Evolutionary conservation across 2,797 vertebrate species (phyloP).

Genomic region (Ptychadena robeensis): DNA sequence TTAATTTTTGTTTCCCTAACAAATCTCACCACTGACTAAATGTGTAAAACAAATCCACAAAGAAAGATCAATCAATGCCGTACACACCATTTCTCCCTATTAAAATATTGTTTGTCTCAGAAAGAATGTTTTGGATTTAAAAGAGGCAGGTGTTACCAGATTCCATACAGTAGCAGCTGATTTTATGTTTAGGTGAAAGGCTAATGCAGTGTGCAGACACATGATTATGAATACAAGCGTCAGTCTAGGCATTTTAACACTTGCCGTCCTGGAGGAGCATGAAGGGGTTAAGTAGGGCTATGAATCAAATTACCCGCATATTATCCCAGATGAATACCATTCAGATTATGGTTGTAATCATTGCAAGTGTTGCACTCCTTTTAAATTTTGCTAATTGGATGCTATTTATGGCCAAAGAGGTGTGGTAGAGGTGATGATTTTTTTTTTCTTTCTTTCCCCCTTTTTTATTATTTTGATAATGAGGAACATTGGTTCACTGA

Average conservation of each 20-base stretch:
- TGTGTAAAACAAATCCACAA: conserved; percentile 88
- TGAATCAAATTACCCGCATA: conserved; percentile 66
- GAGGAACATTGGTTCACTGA: conserved; percentile 76
- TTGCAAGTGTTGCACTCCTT: conserved; percentile 76
- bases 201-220: conserved; percentile 66
- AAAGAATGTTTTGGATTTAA: conserved; percentile 79
- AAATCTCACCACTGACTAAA: conserved; percentile 87
- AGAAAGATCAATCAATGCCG: conserved; percentile 87
- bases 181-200: conserved; percentile 68
- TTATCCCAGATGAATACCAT: conserved; percentile 72
- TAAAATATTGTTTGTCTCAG: conserved; percentile 84
- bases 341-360: conserved; percentile 74
- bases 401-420: conserved; percentile 85
- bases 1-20: conserved; percentile 89
- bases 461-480: conserved; percentile 75
- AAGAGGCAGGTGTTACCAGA: conserved; percentile 79
- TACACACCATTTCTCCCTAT: conserved; percentile 82
- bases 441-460: conserved; percentile 68
- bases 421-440: conserved; percentile 80
- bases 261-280: conserved; percentile 53
- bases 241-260: conserved; percentile 68
- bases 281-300: conserved; percentile 55
- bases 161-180: conserved; percentile 71
- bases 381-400: conserved; percentile 83
- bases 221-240: conserved; percentile 71